Evolutionary conservation across 1,140 invertebrate genomes (phyloP), one percentile per base, ranked within the genome.

Genomic region (Trypoxylus dichotomus): DNA sequence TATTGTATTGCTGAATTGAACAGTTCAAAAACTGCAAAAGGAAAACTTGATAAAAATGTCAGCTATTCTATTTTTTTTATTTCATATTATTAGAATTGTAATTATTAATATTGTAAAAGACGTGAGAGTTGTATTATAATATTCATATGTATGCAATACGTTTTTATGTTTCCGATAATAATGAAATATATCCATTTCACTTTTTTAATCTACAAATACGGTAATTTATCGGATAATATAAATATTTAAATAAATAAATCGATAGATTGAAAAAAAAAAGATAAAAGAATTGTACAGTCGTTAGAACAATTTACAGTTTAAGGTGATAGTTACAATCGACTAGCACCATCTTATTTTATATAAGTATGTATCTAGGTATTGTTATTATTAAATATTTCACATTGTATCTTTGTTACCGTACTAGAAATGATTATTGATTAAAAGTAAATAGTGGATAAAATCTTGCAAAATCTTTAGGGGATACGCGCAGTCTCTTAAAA

Each of bases 321-420:
- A 74, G 72, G 72, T 74, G 72, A 74, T 29, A 74, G 72, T 75
- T 54, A 75, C 27, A 47, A 54, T 37, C 74, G 74, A 75, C 74
- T 75, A 75, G 74, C 74, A 75, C 74, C 74, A 75, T 54, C 47
- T 75, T 47, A 25, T 74, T 41, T 41, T 19, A 74, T 13, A 41
- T 71, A 41, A 74, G 41, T 41, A 74, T 74, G 47, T 54, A 54
- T 54, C 47, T 54, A 37, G 32, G 32, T 37, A 32, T 71, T 71
- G n/a, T 24, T 60, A 71, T 27, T 71, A 71, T 71, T 71, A 29
- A 19, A 54, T 19, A 54, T 54, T 54, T 19, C 47, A 54, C 47
- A 54, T 54, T 54, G 47, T 54, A 54, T 54, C 47, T 54, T 19
- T 54, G 47, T 54, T 54, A 54, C 47, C 47, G 15, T 54, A 54